Evolutionary conservation across 2,113 vertebrate species (phyloP), one percentile per base, ranked within the genome.

Genomic region (Vimba vimba): DNA sequence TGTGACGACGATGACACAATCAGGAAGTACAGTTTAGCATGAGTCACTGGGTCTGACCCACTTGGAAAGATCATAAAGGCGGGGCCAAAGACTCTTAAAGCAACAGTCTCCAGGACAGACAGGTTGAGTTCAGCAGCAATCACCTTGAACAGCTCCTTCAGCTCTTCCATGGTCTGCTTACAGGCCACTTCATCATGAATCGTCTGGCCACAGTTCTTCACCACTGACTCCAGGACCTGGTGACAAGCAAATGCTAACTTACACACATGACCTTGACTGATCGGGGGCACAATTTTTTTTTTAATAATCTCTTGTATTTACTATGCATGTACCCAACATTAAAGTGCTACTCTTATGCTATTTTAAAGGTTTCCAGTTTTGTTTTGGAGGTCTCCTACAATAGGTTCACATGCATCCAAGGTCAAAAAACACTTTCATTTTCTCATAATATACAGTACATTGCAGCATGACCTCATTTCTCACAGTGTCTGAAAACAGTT

Each of bases 141-240:
- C 90, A 99, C 98, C 96, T 99, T 99, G 1, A 98, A 93, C 27
- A 99, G 94, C 55, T 99, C 98, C 90, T 99, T 99, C 43, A 99
- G 94, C 77, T 99, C 98, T 90, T 99, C 98, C 98, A 99, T 99
- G 0, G 97, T 99, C 92, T 97, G 97, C 86, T 99, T 99, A 92
- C 97, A 96, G 2, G 98, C 98, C 88, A 99, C 97, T 91, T 99
- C 98, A 0, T 99, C 98, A 0, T 99, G 98, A 68, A 99, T 93
- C 0, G 97, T 99, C 89, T 98, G 97, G 5, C 98, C 98, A 66
- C 98, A 99, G 92, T 99, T 99, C 94, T 99, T 99, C 86, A 99
- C 98, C 79, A 99, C 97, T 0, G 98, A 99, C 91, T 99, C 98
- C 93, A 99, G 95, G 25, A 99, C 98, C 98, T 99, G 90, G 30